Evolutionary conservation across 2,113 vertebrate species (phyloP), one percentile per base, ranked within the genome.

Genomic region (Guaruba guarouba): DNA sequence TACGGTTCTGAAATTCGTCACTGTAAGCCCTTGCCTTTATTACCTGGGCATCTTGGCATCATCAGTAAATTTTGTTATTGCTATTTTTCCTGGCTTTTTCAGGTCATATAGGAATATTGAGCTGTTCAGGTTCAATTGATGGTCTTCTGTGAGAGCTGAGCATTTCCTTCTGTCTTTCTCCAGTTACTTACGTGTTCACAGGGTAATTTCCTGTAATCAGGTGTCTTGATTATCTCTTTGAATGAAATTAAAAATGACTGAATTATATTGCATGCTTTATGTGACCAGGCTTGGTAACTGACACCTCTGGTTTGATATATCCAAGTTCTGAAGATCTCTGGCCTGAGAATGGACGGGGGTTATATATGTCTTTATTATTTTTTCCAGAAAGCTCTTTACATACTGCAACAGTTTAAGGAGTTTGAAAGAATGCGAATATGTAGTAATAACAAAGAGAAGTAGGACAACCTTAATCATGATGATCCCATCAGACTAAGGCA

Each of bases 401-500:
- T 71, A 27, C 25, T 93, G 83, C 51, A 79, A 43, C 69, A 71
- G 24, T 88, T 82, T 54, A 67, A 86, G 70, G 54, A 93, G 68
- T 92, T 75, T 86, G 90, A 76, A 86, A 77, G 64, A 77, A 86
- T 71, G 51, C 6, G 91, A 84, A 66, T 82, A 77, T 74, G 67
- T 46, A 63, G 75, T 48, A 92, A 84, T 93, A 86, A 93, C 68
- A 33, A 86, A 69, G 64, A 95, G 43, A 93, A 95, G 48, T 89
- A 93, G 93, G 74, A 91, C 89, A 95, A 6, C 66, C 27, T 75
- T 96, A 95, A 96, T 89, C 57, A 76, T 95, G 86, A 75, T 92
- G 95, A 96, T 95, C 94, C 94, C 91, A 89, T 95, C 91, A 89
- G 94, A 89, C 62, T 91, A 89, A 92, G 66, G 64, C 89, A 87